Conservation (phyloP, 2,888 invertebrate genomes). For the Drosophila percnosoma region DNA sequence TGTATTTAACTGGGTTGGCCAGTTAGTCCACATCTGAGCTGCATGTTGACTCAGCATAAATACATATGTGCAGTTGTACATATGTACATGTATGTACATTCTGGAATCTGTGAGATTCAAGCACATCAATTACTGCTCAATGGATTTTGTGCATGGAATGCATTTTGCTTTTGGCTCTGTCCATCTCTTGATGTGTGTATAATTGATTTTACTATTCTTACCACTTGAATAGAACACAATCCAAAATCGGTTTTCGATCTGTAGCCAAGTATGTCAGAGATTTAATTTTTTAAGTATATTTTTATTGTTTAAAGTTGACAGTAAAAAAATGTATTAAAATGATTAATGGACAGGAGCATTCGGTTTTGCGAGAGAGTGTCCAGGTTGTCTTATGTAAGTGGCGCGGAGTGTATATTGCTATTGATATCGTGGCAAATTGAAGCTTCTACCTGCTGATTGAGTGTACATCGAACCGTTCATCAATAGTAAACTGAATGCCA, state of each 20-base stretch:
- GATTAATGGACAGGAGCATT: neutral
- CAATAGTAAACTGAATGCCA: conserved; percentile 47
- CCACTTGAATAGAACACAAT: neutral
- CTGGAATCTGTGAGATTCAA: neutral
- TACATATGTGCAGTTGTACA: no score
- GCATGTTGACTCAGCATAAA: conserved; percentile 3
- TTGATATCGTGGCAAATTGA: conserved; percentile 60
- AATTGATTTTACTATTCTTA: neutral
- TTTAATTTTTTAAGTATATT: neutral
- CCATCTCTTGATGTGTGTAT: neutral
- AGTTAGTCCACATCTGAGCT: neutral
- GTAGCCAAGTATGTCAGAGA: neutral
- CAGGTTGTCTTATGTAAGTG: neutral
- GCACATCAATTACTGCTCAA: conserved; percentile 44
- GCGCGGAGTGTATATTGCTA: neutral
- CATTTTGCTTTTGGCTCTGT: conserved; percentile 12
- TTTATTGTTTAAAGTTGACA: neutral
- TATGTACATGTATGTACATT: neutral
- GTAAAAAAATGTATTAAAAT: no score
- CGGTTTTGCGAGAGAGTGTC: neutral
- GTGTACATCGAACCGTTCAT: conserved; percentile 45
- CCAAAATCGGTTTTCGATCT: neutral
- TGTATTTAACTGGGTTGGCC: neutral
- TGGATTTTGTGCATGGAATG: conserved; percentile 12
- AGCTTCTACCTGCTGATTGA: conserved; percentile 19